Percentiles rank a stretch among this genome's conserved stretches.
Evolutionary conservation across 2,888 invertebrate species (phyloP).

Genomic region (Eristalinus aeneus): DNA sequence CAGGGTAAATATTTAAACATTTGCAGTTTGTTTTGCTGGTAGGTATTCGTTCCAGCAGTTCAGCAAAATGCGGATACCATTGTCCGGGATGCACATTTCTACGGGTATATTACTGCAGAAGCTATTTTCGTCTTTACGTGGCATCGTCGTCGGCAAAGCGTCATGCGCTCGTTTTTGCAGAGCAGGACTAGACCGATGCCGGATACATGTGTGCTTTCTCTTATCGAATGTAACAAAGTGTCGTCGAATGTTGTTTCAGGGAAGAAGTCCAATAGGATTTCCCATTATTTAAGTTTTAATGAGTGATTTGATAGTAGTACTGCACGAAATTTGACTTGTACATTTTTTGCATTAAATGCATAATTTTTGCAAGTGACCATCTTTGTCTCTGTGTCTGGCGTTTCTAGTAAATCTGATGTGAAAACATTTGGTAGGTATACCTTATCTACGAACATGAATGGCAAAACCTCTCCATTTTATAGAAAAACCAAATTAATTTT

Average conservation of each 20-base stretch:
- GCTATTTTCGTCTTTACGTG: not conserved
- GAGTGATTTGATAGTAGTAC: not conserved
- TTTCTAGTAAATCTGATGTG: too few species aligned
- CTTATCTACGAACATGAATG: too few species aligned
- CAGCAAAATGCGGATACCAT: not conserved
- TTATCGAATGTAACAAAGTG: slow-evolving; percentile 37
- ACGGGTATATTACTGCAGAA: not conserved
- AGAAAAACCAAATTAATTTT: too few species aligned
- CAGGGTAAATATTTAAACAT: slow-evolving; percentile 66
- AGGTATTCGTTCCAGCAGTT: not conserved
- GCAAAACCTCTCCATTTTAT: too few species aligned
- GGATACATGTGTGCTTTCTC: not conserved
- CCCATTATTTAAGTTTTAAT: not conserved
- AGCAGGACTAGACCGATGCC: not conserved
- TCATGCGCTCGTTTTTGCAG: not conserved
- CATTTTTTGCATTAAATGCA: not conserved
- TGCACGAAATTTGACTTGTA: not conserved
- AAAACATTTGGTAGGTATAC: too few species aligned
- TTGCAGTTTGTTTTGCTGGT: slow-evolving; percentile 26
- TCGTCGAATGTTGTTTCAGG: slow-evolving; percentile 58
- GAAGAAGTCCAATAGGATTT: slow-evolving; percentile 28
- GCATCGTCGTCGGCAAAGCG: not conserved
- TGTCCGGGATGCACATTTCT: slow-evolving; percentile 7
- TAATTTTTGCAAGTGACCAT: too few species aligned
- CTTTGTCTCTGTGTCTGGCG: too few species aligned